These are phyloP conservation scores for Clupea harengus DNA, from an alignment of 2,113 vertebrate species.

Conservation along the genomic window DNA sequence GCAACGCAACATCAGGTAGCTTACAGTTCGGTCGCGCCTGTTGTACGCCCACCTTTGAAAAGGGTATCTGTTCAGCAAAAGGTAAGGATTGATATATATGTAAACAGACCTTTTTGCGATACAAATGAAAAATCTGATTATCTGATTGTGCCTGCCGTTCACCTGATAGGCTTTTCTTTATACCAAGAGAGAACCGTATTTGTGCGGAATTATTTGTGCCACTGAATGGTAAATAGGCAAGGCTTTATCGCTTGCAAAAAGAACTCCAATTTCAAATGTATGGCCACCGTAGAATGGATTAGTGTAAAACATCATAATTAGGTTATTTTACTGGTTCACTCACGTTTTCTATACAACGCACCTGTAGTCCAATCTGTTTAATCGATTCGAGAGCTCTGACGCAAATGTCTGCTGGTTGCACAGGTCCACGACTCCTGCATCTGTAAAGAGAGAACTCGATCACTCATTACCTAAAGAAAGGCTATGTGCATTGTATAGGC, in stretches of 20 bases:
- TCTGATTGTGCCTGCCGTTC: not conserved
- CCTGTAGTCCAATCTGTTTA: not conserved
- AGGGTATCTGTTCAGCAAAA: not conserved
- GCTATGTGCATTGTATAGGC: not conserved
- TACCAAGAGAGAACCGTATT: not conserved
- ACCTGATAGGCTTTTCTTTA: not conserved
- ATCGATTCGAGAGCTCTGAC: not conserved
- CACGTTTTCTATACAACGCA: not conserved
- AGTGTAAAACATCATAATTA: not conserved
- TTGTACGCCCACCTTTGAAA: conserved; percentile 14
- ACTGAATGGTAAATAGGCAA: not conserved
- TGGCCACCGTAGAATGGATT: not conserved
- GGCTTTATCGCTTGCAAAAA: not conserved
- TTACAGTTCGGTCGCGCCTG: not conserved
- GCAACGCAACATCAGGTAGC: not conserved
- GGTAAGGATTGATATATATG: not conserved
- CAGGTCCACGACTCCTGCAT: not conserved
- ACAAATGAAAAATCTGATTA: not conserved
- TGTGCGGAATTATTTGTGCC: not conserved
- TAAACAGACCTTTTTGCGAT: not conserved
- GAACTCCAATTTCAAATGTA: not conserved
- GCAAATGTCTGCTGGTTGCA: not conserved
- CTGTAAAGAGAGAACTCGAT: not conserved
- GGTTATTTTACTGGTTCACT: not conserved
- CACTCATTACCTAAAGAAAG: not conserved